These are phyloP conservation scores for Erebia aethiops DNA, from an alignment of 2,888 invertebrate genomes.

Conservation along the genomic window DNA sequence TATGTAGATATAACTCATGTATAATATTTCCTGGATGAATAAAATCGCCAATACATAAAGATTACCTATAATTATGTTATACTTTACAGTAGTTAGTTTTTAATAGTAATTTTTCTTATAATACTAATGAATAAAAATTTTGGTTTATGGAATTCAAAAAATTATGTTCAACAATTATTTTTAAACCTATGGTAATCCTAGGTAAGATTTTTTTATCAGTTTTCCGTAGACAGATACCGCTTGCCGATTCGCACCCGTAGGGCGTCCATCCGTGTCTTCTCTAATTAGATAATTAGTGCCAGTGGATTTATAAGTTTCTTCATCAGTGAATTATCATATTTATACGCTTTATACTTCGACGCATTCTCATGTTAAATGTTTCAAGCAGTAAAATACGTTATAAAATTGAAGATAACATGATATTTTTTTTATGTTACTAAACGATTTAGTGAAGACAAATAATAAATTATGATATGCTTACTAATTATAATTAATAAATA, in stretches of 20 bases:
- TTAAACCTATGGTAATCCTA: not conserved
- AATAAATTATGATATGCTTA: not conserved
- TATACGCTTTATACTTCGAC: slow-evolving; percentile 24
- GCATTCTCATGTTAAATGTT: slow-evolving; percentile 10
- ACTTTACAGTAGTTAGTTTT: no score
- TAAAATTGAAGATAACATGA: slow-evolving; percentile 10
- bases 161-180: not conserved
- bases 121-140: no score
- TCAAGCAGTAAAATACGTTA: slow-evolving; percentile 7
- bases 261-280: slow-evolving; percentile 42
- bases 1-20: no score
- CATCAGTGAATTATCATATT: slow-evolving; percentile 34
- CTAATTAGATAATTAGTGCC: slow-evolving; percentile 45
- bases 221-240: slow-evolving; percentile 28
- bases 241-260: slow-evolving; percentile 37
- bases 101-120: no score
- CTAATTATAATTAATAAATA: not conserved
- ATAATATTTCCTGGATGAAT: no score
- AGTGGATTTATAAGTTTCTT: slow-evolving; percentile 41
- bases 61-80: no score
- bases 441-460: slow-evolving; percentile 2
- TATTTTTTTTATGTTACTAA: not conserved
- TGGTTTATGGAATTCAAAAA: no score
- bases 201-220: not conserved
- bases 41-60: no score